Percentiles rank a stretch among this genome's conserved stretches.
Evolutionary conservation across 1,140 invertebrate species (phyloP).

Genomic region (Bombus ignitus): DNA sequence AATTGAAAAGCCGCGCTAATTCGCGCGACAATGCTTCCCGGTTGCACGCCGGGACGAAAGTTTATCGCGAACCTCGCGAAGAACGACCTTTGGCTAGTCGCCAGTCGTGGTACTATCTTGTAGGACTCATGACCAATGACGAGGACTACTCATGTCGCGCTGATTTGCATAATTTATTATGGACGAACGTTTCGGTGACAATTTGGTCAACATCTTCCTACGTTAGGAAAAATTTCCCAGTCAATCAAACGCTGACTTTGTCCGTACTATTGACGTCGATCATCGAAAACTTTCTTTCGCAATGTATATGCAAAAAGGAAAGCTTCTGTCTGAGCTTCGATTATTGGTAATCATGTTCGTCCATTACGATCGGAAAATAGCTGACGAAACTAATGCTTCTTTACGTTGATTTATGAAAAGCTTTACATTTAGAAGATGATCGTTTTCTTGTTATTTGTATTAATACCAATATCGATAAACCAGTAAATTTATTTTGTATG

Average conservation of each 20-base stretch:
- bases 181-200: constrained; percentile 35
- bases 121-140: constrained; percentile 68
- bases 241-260: background rate
- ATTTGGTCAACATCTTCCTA: background rate
- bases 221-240: background rate
- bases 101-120: constrained; percentile 74
- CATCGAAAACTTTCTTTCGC: too few species aligned
- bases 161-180: constrained; percentile 76
- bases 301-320: too few species aligned
- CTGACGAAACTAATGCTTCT: too few species aligned
- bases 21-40: constrained; percentile 38
- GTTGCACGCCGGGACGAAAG: constrained; percentile 33
- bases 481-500: background rate
- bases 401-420: too few species aligned
- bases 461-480: background rate
- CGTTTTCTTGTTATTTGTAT: background rate
- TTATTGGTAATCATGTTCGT: too few species aligned
- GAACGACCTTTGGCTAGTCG: constrained; percentile 76
- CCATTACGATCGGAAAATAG: too few species aligned
- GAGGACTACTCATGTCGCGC: constrained; percentile 62
- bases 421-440: background rate
- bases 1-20: constrained; percentile 53
- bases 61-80: constrained; percentile 67
- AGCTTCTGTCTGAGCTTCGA: too few species aligned
- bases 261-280: too few species aligned